Conservation (phyloP, 2,797 vertebrate species). For the Catostomus latipinnis region DNA sequence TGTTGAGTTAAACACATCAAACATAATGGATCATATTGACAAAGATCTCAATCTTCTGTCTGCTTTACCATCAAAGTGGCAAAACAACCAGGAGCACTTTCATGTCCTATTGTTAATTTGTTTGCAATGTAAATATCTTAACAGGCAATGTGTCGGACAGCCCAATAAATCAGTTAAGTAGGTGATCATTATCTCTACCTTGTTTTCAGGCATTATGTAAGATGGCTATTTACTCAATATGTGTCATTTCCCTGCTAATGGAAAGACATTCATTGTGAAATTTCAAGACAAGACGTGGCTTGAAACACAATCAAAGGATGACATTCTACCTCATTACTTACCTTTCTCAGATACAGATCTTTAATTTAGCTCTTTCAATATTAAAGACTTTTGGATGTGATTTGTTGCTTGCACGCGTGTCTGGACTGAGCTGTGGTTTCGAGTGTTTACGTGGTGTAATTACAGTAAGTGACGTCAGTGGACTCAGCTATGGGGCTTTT, state of each 20-base stretch:
- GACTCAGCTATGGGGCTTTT: neutral
- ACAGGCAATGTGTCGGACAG: slow-evolving; percentile 45
- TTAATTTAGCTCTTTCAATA: slow-evolving; percentile 23
- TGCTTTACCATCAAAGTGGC: slow-evolving; percentile 65
- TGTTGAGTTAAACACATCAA: slow-evolving; percentile 53
- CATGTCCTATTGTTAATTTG: slow-evolving; percentile 65
- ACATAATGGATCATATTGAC: slow-evolving; percentile 70
- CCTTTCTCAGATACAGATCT: slow-evolving; percentile 33
- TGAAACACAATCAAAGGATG: slow-evolving; percentile 44
- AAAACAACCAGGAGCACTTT: slow-evolving; percentile 67
- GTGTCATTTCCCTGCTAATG: slow-evolving; percentile 54
- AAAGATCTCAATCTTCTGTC: slow-evolving; percentile 65
- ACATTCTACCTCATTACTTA: slow-evolving; percentile 40
- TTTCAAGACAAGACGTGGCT: slow-evolving; percentile 48
- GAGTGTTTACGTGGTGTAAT: neutral
- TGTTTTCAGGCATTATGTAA: slow-evolving; percentile 57
- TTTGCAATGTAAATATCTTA: slow-evolving; percentile 51
- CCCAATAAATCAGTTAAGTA: slow-evolving; percentile 62
- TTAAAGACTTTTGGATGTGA: slow-evolving; percentile 13
- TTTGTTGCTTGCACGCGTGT: neutral
- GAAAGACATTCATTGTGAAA: slow-evolving; percentile 51
- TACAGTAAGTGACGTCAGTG: neutral
- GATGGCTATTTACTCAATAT: slow-evolving; percentile 54
- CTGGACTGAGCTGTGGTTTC: slow-evolving; percentile 13
- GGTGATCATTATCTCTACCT: slow-evolving; percentile 56